Base-by-base conservation (phyloP, 2,113 vertebrate genomes). In the Ptyas mucosa region DNA sequence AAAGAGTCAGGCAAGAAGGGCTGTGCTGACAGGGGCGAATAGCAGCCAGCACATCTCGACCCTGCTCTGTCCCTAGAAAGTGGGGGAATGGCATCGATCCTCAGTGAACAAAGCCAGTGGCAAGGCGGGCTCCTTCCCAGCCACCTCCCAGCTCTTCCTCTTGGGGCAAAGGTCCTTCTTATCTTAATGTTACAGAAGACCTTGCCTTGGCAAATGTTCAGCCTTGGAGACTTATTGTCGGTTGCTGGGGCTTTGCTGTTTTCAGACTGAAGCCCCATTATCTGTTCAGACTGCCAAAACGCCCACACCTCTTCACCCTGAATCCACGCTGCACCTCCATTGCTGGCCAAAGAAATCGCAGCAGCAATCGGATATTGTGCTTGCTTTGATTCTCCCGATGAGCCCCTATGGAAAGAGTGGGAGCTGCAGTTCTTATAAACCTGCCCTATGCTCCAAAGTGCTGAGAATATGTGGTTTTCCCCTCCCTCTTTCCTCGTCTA, bases 101-200 rank as follows among this genome's bases (percentile, higher is more conserved):
- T 39, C 18, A 21, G 69, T 15, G 34, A 69, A 69, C 26, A 1
- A 81, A 81, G 69, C 69, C 69, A 20, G 34, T 3, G 18, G 69
- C n/a, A n/a, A 39, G 34, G 7, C 34, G 15, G 69, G 1, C 18
- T 21, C 34, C 69, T 81, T 15, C 51, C 51, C 87, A 1, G 8
- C 26, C 51, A 7, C 86, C 14, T 53, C 85, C 24, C 46, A 0
- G 1, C 53, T 34, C 18, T 12, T 39, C 29, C 53, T 87, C 1
- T 34, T 23, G 4, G 93, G 93, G 88, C 91, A 0, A 39, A n/a
- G 46, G 57, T 12, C 4, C n/a, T n/a, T n/a, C 3, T 97, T 95
- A 98, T 97, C 94, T 98, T 98, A 91, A 98, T 98, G 95, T 97
- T 98, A 93, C 95, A 85, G 96, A 98, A 98, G 95, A 97, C 9